A percentile compares a stretch with the other conserved stretches of the same genome.
Conservation (phyloP, 1,140 invertebrate genomes). For the Lepidurus arcticus region DNA sequence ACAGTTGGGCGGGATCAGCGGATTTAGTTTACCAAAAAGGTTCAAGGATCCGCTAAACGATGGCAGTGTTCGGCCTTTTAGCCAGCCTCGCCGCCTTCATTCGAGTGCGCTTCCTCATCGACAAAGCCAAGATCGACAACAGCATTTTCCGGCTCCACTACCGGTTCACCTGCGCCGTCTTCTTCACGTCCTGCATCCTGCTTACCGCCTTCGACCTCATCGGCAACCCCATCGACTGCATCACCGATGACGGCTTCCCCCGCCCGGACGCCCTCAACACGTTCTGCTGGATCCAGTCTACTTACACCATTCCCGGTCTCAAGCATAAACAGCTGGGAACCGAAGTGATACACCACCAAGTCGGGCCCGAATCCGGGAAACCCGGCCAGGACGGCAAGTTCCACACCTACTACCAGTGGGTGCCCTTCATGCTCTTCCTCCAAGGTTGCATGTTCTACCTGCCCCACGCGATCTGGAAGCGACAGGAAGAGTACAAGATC, state of each 20-base stretch:
- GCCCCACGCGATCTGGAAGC: constrained; percentile 43
- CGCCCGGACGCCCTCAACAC: constrained; percentile 70
- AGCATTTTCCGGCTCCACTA: constrained; percentile 85
- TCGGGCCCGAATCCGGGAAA: constrained; percentile 52
- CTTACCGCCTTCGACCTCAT: constrained; percentile 82
- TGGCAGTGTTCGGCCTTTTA: constrained; percentile 73
- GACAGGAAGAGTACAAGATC: constrained; percentile 37
- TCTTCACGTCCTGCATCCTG: constrained; percentile 79
- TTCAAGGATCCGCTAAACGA: constrained; percentile 44
- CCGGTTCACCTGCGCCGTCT: constrained; percentile 75
- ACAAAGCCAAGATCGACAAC: constrained; percentile 82
- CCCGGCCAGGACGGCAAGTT: constrained; percentile 33
- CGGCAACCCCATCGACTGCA: constrained; percentile 77
- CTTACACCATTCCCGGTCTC: constrained; percentile 73
- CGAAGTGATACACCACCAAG: constrained; percentile 65
- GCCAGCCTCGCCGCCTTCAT: constrained; percentile 77
- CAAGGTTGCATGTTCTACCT: constrained; percentile 41
- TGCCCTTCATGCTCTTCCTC: constrained; percentile 46
- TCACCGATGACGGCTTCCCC: constrained; percentile 64
- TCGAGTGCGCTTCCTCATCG: constrained; percentile 75
- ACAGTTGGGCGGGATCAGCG: no score
- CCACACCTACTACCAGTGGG: constrained; percentile 49
- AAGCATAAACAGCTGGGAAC: constrained; percentile 52
- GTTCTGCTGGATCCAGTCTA: constrained; percentile 86
- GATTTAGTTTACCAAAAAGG: background rate